Evolutionary conservation across 2,888 invertebrate genomes (phyloP).

Genomic region (Axea sp.): DNA sequence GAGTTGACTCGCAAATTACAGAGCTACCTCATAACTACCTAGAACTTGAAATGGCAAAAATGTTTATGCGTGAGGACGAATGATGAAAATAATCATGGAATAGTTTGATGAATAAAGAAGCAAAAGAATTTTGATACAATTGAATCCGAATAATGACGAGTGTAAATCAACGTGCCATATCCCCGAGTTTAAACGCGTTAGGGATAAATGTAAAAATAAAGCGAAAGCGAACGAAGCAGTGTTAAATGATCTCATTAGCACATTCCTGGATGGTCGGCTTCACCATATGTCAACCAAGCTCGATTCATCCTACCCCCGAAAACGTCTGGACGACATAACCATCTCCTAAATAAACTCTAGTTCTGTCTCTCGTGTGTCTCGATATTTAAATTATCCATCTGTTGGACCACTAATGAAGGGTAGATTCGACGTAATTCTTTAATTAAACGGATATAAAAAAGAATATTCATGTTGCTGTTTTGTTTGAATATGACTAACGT

Average conservation of each 20-base stretch:
- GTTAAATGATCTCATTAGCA: slow-evolving; percentile 79
- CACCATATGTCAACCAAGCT: slow-evolving; percentile 74
- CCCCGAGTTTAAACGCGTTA: slow-evolving; percentile 19
- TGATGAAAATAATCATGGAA: slow-evolving; percentile 18
- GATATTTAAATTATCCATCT: slow-evolving; percentile 48
- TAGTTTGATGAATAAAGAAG: slow-evolving; percentile 9
- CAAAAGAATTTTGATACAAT: slow-evolving; percentile 32
- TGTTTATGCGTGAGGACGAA: slow-evolving; percentile 7
- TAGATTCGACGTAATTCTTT: slow-evolving; percentile 39
- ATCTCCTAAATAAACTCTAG: slow-evolving; percentile 73
- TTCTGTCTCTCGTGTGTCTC: slow-evolving; percentile 29
- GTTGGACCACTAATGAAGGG: slow-evolving; percentile 42
- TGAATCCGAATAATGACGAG: slow-evolving; percentile 33
- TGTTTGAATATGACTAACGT: background rate
- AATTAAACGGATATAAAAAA: slow-evolving; percentile 6
- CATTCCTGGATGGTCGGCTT: slow-evolving; percentile 75
- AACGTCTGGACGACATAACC: slow-evolving; percentile 68
- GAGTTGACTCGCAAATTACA: slow-evolving; percentile 41
- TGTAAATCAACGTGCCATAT: slow-evolving; percentile 42
- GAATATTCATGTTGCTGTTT: background rate
- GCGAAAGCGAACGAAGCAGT: slow-evolving; percentile 64
- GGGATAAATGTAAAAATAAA: slow-evolving; percentile 55
- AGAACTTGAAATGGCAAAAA: slow-evolving; percentile 6
- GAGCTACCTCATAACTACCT: slow-evolving; percentile 43
- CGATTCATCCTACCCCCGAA: slow-evolving; percentile 63